A percentile compares a stretch with the other conserved stretches of the same genome.
These are phyloP conservation scores for Corapipo altera DNA, from an alignment of 2,113 vertebrate species.

Conservation along the genomic window DNA sequence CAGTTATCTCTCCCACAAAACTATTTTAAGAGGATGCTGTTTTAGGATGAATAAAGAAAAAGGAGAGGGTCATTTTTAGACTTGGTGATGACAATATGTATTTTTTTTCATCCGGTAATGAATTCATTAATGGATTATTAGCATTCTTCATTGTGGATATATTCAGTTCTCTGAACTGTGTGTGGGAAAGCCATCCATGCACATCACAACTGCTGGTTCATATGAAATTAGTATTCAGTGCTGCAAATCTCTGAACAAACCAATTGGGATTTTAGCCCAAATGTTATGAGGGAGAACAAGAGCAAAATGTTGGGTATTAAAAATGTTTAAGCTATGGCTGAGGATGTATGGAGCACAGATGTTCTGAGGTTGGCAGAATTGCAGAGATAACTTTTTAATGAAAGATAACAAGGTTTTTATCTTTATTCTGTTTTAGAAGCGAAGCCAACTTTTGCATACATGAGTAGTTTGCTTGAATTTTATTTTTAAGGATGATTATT, in stretches of 20 bases:
- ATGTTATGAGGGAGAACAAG: slow-evolving; percentile 4
- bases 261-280: slow-evolving; percentile 40
- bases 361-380: slow-evolving; percentile 7
- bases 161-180: not conserved
- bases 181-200: not conserved
- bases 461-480: not conserved
- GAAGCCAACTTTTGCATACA: not conserved
- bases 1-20: not conserved
- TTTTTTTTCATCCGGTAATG: not conserved
- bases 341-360: slow-evolving; percentile 31
- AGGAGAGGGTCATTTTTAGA: not conserved
- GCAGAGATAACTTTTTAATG: slow-evolving; percentile 12
- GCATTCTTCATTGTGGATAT: not conserved
- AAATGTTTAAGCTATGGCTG: not conserved
- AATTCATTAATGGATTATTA: not conserved
- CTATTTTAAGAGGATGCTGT: not conserved
- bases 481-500: not conserved
- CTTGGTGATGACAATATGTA: not conserved
- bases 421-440: not conserved
- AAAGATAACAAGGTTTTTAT: not conserved
- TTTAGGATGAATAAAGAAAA: not conserved
- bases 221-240: slow-evolving; percentile 6
- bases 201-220: not conserved
- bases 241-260: not conserved
- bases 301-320: slow-evolving; percentile 47